Evolutionary conservation across 2,888 invertebrate species (phyloP), one percentile per base, ranked within the genome.

Genomic region (Pristionchus maxplancki): DNA sequence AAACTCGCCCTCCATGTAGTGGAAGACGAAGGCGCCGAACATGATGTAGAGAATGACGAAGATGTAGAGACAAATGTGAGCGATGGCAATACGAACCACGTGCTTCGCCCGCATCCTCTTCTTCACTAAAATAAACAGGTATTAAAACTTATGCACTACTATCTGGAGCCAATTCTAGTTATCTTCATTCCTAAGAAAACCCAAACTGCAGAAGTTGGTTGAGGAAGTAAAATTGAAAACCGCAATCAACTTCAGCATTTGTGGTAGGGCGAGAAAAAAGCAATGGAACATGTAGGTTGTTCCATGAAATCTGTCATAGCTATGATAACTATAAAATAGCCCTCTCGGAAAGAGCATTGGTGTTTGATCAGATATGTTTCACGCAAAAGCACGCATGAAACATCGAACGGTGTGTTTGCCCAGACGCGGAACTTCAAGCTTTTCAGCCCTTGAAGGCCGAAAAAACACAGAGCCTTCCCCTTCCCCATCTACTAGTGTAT

Each of bases 31-130:
- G 0, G 93, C 93, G 3, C 94, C 94, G 78, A 89, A 89, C 37
- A 94, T 89, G 34, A 94, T 91, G 88, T 94, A 94, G 71, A 91
- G 87, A 1, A 94, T 89, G 4, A 94, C 94, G 89, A 93, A 93
- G 58, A 90, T 91, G 89, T 94, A 94, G 17, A 94, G 91, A 37
- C 92, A 92, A 58, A 93, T 90, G 89, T 93, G 93, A 88, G 91
- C 91, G 44, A 90, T 90, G 31, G 93, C 93, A 84, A 93, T 93
- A 48, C 92, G 92, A 13, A n/a, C 53, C 0, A 88, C 62, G 44
- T 88, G 88, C 28, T 88, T 88, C 2, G 62, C 78, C 28, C 88
- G 53, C 88, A 88, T 88, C 48, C 78, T 81, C 28, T 58, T 64
- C 85, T 85, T 85, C 28, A 48, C 85, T 85, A 15, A 62, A 64